Conservation (phyloP, 2,888 invertebrate species). For the Zaprionus obscuricornis region DNA sequence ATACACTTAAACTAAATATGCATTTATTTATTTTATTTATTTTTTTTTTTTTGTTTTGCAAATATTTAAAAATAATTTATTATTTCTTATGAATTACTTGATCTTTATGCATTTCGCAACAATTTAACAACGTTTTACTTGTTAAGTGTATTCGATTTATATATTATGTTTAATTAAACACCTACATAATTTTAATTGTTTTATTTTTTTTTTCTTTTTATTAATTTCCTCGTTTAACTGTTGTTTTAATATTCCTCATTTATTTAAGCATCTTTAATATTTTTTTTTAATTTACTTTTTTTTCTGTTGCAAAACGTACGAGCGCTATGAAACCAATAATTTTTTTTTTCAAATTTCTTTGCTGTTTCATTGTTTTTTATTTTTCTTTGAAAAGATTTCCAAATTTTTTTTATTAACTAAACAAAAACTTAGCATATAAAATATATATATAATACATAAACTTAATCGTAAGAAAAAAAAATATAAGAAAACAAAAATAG, state of each 20-base stretch:
- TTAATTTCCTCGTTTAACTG: conserved; percentile 63
- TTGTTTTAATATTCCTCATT: conserved; percentile 53
- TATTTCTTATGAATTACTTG: conserved; percentile 69
- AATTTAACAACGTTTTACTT: conserved; percentile 75
- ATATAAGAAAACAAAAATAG: neutral
- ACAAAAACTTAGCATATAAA: conserved; percentile 1
- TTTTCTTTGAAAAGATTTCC: conserved; percentile 1
- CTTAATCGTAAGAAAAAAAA: neutral
- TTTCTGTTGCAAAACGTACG: conserved; percentile 82
- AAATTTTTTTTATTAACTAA: conserved; percentile 9
- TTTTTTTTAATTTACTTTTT: conserved; percentile 41
- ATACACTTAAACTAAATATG: conserved; percentile 74
- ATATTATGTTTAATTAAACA: conserved; percentile 59
- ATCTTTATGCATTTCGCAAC: conserved; percentile 70
- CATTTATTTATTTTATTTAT: conserved; percentile 30
- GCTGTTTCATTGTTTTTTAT: conserved; percentile 3
- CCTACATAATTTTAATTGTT: conserved; percentile 67
- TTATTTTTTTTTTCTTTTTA: no score
- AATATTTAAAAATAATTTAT: conserved; percentile 70
- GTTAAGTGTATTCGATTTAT: conserved; percentile 61
- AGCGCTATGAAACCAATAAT: conserved; percentile 84
- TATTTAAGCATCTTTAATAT: conserved; percentile 65
- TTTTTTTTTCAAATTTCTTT: conserved; percentile 67
- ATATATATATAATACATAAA: conserved; percentile 3
- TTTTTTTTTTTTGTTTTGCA: conserved; percentile 50